Percentiles rank a stretch among this genome's conserved stretches.
These are phyloP conservation scores for Euphonia xanthogaster DNA, from an alignment of 2,797 vertebrate species.

Conservation along the genomic window DNA sequence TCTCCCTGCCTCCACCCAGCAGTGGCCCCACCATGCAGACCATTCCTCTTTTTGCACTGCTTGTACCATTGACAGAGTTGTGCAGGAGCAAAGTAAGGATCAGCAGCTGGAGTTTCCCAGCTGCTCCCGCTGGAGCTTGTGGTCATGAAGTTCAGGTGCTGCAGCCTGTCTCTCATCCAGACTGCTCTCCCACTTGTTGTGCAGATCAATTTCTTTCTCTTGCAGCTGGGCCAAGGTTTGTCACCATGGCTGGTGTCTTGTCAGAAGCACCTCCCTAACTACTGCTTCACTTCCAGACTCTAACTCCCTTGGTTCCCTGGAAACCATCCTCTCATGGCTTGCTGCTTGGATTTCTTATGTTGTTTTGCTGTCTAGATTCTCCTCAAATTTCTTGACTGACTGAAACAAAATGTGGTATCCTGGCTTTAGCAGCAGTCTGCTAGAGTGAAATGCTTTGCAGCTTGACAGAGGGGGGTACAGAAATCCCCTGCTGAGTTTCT, in stretches of 20 bases:
- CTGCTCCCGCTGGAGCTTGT: not conserved
- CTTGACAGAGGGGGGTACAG: not conserved
- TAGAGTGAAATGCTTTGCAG: not conserved
- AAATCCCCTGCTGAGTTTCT: not conserved
- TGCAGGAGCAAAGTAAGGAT: not conserved
- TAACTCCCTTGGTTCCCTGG: not conserved
- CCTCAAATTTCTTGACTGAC: not conserved
- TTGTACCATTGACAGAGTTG: not conserved
- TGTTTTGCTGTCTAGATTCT: not conserved
- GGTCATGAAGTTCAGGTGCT: not conserved
- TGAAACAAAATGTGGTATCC: not conserved
- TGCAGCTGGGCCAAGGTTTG: not conserved
- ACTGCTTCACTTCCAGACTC: not conserved
- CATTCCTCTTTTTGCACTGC: not conserved
- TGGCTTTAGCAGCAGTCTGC: not conserved
- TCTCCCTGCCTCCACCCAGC: rapidly evolving
- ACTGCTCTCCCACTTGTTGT: not conserved
- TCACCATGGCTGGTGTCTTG: not conserved
- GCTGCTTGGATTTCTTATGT: not conserved
- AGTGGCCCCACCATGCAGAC: not conserved
- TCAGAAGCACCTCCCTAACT: not conserved
- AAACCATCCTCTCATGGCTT: not conserved
- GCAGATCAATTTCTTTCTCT: not conserved
- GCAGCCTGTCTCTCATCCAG: not conserved
- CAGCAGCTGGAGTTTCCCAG: not conserved